Evolutionary conservation across 2,797 vertebrate genomes (phyloP), one percentile per base, ranked within the genome.

Genomic region (Thalassophryne amazonica): DNA sequence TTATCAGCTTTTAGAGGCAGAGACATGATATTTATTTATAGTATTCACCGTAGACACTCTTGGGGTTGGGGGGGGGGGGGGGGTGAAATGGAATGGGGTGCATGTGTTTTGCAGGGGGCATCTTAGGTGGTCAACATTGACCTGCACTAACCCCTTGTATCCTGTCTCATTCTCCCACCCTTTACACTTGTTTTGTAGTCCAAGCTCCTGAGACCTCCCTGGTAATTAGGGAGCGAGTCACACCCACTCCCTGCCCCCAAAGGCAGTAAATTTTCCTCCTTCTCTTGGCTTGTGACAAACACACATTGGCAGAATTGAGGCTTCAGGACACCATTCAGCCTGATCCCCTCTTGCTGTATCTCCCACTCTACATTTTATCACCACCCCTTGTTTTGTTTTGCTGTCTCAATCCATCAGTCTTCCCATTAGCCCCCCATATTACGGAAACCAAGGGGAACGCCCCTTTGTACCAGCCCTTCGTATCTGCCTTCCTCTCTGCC

Each of bases 171-270:
- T 95, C 92, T 94, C 88, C 76, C 16, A n/a, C 60, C 88, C 80
- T 85, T 81, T 76, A 87, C 74, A 84, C 84, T 83, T 75, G 79
- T 85, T 85, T 85, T 85, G 83, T 87, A 72, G 67, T 73, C 64
- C 47, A 49, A 71, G 74, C 75, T 85, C 81, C 77, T 14, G 56
- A 91, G 86, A 89, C 90, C 90, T 92, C 90, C 90, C 88, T 95
- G 94, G 96, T 97, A 97, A 98, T 98, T 96, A 98, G 95, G 80
- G 70, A 92, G 94, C 93, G 85, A 89, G 91, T 92, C 85, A 72
- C 70, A 72, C 81, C 86, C 81, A 80, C 86, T 84, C 84, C 74
- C 84, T 68, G 72, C 84, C 22, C 83, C 81, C 93, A 89, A 90
- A 92, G 89, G 90, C 81, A 89, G 90, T 94, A 91, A 94, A 92